Base-by-base conservation (phyloP, 2,113 vertebrate species). In the Sakesphorus luctuosus region DNA sequence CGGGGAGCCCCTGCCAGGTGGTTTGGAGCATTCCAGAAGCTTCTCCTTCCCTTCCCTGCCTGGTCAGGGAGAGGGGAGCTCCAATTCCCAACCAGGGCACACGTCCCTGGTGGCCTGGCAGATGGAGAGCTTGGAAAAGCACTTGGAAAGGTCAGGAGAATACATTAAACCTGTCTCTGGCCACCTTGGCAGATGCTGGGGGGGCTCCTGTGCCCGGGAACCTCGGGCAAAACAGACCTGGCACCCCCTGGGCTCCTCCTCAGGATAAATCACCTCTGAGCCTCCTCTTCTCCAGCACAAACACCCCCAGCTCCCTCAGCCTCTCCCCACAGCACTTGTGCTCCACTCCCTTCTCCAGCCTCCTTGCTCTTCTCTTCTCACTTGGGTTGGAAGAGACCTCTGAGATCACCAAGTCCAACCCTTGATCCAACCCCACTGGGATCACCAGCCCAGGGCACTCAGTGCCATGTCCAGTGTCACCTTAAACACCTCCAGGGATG, bases 1-100 rank as follows among this genome's bases (percentile, higher is more conserved):
- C 26, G 7, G 38, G 65, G 8, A 68, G 43, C 43, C n/a, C 6
- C 71, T 68, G 62, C 15, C 69, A 31, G 23, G 4, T 3, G 56
- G 19, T 44, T 33, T 3, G 29, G 16, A 17, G 17, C 25, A 0
- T 47, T 65, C 7, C 46, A 38, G 65, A 33, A 43, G 17, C 40
- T 62, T 49, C 61, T 25, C 55, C 80, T 53, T 23, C 28, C 76
- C n/a, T 33, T 13, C 24, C n/a, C n/a, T n/a, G 59, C 18, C 29
- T 0, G 3, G 18, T 4, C 6, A 1, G 40, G 61, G 49, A 35
- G 35, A 3, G 0, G 0, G 31, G 36, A 29, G 50, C 40, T n/a
- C n/a, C 63, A 4, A 4, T 23, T 62, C 73, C 67, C 6, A 0
- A 12, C 2, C 3, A 33, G 43, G 77, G 10, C 46, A 10, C 13